Base-by-base conservation (phyloP, 2,888 invertebrate species). In the Alloplasta piceator region DNA sequence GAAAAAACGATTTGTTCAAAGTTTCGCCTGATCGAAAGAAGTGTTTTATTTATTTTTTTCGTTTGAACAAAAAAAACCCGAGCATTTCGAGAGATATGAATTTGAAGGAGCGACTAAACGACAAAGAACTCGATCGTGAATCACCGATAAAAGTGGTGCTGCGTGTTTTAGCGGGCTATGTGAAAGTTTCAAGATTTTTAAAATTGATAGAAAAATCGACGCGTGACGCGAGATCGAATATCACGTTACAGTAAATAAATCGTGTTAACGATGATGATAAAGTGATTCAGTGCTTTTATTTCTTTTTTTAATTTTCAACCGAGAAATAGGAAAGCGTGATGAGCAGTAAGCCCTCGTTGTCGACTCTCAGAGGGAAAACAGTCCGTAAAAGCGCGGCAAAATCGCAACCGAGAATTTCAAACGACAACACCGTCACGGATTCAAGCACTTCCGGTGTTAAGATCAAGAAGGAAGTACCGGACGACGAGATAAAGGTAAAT, bases 401-500 rank as follows among this genome's bases (percentile, higher is more conserved):
- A 79, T 60, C 78, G 41, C 70, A 80, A 50, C 50, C 75, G n/a
- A 55, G 72, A 52, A 55, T 73, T 9, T 64, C 81, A 58, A 82
- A 77, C 70, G 60, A 70, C 64, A 63, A 63, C 10, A 63, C 16
- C n/a, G 50, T 16, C 52, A 41, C 67, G 60, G 82, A 83, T 61
- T 60, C 55, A 38, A 74, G 58, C 39, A n/a, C 67, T 39, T 55
- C 63, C 12, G 36, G 66, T 14, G 88, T 92, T 58, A 92, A 92
- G 88, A 93, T 95, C 85, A 96, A 96, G 92, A 96, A 96, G 92
- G 96, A 96, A 91, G 93, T 94, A 87, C 92, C 93, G 82, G 95
- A 95, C 92, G 96, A 96, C 93, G 96, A 96, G 93, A 96, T 96
- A 91, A 96, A 96, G 94, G 96, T 96, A 93, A 26, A 26, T 26